Evolutionary conservation across 2,888 invertebrate species (phyloP).

Genomic region (Meliscaeva auricollis): DNA sequence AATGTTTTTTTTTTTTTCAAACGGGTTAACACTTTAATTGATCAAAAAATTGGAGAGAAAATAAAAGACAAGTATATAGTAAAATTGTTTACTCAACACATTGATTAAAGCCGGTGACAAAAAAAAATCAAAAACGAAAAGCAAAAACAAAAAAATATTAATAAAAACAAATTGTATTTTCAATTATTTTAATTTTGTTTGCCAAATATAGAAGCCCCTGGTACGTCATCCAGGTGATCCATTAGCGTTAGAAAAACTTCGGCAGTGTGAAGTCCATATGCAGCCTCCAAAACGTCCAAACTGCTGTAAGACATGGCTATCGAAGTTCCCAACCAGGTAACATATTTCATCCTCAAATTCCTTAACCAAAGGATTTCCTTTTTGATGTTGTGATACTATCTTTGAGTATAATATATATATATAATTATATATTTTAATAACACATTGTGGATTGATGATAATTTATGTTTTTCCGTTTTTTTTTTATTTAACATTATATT

Average conservation of each 20-base stretch:
- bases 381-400: slow-evolving; percentile 84
- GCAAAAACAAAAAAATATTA: slow-evolving; percentile 24
- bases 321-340: slow-evolving; percentile 95
- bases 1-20: too few relatives aligned
- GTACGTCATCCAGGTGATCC: slow-evolving; percentile 92
- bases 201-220: slow-evolving; percentile 90
- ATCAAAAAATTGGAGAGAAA: too few relatives aligned
- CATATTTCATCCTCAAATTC: slow-evolving; percentile 71
- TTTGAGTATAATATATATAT: slow-evolving; percentile 67
- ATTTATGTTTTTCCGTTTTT: slow-evolving; percentile 37
- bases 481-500: slow-evolving; percentile 15
- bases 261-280: slow-evolving; percentile 96
- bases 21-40: too few relatives aligned
- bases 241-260: slow-evolving; percentile 91
- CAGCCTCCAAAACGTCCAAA: slow-evolving; percentile 91
- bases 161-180: slow-evolving; percentile 50
- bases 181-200: slow-evolving; percentile 48
- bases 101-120: slow-evolving; percentile 13
- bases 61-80: too few relatives aligned
- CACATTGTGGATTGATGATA: slow-evolving; percentile 69
- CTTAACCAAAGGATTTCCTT: slow-evolving; percentile 83
- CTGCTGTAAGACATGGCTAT: slow-evolving; percentile 96
- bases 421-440: slow-evolving; percentile 58
- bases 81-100: slow-evolving; percentile 28
- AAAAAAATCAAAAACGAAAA: neutral